Base-by-base conservation (phyloP, 1,140 invertebrate species). In the Drosophila pseudoobscura region DNA sequence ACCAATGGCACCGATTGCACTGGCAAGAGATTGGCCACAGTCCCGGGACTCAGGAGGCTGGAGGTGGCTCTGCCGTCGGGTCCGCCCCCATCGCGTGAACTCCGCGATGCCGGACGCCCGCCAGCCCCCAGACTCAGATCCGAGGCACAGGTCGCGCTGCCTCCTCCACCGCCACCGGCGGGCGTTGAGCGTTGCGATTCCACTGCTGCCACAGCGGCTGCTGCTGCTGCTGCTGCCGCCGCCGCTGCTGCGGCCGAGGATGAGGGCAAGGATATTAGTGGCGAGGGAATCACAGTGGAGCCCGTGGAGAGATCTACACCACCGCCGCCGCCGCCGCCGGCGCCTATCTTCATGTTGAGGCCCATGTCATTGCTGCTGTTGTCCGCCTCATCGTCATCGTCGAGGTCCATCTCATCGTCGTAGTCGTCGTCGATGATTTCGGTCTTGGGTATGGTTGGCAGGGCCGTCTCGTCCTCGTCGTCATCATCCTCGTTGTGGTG, bases 1-100 rank as follows among this genome's bases (percentile, higher is more conserved):
- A 97, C 96, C 93, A 97, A 93, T 91, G 96, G 96, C 91, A 96
- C 96, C 94, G 96, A 95, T 92, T 97, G 96, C 80, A 96, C 95
- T 45, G 96, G 96, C 46, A 95, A 95, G 76, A 97, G 92, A 56
- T 95, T 95, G 95, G 96, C 29, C 95, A 95, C 70, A 94, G 96
- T 65, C 95, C 95, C 51, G 45, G 79, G 90, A 79, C 82, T 90
- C 55, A 89, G 49, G 6, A 82, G 76, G 35, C 75, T 90, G 50
- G 62, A 52, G 55, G 69, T 51, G 22, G 46, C 57, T 29, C 73
- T 49, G 29, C 62, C 62, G 2, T 79, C 73, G 22, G 57, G 60
- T 49, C 51, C 72, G 58, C 51, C 72, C 58, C 82, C 82, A 31
- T 85, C 89, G 11, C 89, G 82, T 0, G 90, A 88, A 45, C 88